Evolutionary conservation across 1,140 invertebrate genomes (phyloP), one percentile per base, ranked within the genome.

Genomic region (Asobara japonica): DNA sequence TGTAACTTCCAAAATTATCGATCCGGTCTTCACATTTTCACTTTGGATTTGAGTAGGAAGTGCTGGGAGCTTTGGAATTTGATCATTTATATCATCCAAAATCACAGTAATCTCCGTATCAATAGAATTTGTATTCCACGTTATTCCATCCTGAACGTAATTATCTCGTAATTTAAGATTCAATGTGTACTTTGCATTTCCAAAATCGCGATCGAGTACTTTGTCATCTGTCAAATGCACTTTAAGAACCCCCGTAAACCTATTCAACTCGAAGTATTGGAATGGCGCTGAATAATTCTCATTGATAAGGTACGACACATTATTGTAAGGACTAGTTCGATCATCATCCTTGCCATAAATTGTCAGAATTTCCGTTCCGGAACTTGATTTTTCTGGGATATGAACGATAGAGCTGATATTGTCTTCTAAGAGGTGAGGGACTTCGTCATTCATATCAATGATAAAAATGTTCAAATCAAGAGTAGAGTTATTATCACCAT

Each of bases 11-110:
- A 68, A 11, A 48, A 48, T 48, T 29, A 7, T 22, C 25, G 38
- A 6, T 6, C 31, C 89, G 80, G 86, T 74, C 25, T 72, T 22
- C 3, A 81, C 66, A 72, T 81, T 83, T 78, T 90, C 89, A 11
- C 79, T 82, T 87, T 0, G 73, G 70, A 0, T n/a, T n/a, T 74
- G 71, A 4, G 80, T 70, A 1, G 75, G 31, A 0, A 79, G 78
- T 0, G 76, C 51, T 0, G 87, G 89, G 69, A 89, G 73, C 60
- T 85, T 80, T 0, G 90, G 90, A 3, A 86, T 84, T 72, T 90
- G 89, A 77, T 90, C 89, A 76, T 90, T 90, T 3, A 90, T 85
- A 73, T 90, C 90, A 51, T 86, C 72, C 30, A 90, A 76, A 3
- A 87, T 79, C 0, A 90, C 84, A 3, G 80, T 79, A 5, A 89